phyloP scores from a whole-genome alignment of 2,797 vertebrate genomes.

The Petrocephalus sullivani region DNA sequence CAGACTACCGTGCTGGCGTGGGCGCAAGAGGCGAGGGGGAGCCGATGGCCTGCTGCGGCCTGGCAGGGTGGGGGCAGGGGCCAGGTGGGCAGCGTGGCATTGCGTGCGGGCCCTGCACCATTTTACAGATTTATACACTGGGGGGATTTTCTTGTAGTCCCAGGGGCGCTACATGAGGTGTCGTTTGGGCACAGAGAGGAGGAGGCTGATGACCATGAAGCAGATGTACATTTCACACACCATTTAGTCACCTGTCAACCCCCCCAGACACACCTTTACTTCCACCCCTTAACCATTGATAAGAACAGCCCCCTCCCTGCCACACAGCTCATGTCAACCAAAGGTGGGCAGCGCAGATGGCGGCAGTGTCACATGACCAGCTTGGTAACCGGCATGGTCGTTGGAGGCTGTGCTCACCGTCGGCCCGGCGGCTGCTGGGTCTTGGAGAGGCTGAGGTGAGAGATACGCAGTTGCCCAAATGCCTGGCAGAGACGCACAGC shows the following conservation, averaged over 20 bases:
- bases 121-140: neutral
- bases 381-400: neutral
- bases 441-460: neutral
- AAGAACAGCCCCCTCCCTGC: no score
- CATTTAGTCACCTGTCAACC: neutral
- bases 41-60: neutral
- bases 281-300: neutral
- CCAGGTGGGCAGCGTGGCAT: neutral
- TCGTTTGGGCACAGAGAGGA: neutral
- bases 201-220: neutral
- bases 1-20: neutral
- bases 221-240: conserved; percentile 12
- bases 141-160: neutral
- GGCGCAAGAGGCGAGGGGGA: neutral
- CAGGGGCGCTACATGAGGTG: neutral
- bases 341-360: neutral
- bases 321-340: neutral
- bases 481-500: neutral
- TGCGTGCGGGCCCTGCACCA: neutral
- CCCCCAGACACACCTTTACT: neutral
- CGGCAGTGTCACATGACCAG: neutral
- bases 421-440: neutral
- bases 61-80: neutral
- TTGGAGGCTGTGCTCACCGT: neutral
- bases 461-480: neutral